Base-by-base conservation (phyloP, 2,888 invertebrate species). In the Yponomeuta malinellus region DNA sequence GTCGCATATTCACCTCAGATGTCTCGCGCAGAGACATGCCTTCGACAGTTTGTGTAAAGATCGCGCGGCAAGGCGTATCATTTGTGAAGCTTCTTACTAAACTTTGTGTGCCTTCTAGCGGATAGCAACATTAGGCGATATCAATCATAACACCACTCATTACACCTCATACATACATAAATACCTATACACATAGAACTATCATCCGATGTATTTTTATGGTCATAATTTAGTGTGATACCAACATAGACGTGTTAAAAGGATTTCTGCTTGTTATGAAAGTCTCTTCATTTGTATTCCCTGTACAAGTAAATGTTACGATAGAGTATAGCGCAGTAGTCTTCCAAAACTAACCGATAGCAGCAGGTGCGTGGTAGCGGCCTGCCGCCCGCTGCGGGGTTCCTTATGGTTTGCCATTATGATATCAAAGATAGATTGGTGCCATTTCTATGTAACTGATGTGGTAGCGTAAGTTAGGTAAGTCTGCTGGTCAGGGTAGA, bases 391-490 rank as follows among this genome's bases (percentile, higher is more conserved):
- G 43, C 48, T 37, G 70, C 59, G 84, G 89, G 90, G 88, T 88
- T 89, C 89, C 90, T 86, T 90, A 88, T 88, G 90, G 90, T 87
- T 91, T 92, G 91, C 92, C 91, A 92, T 92, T 91, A 85, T 88
- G 85, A 91, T 92, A 92, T 92, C 92, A 92, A 92, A 92, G 92
- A 92, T 91, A 91, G 91, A 89, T 91, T 89, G 92, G 92, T 92
- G 92, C 92, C 92, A 92, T 92, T 90, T 90, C 89, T 89, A 84
- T 89, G 85, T 91, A 88, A 85, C 89, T 84, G 90, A 90, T 82
- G 89, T 82, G 90, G 88, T 90, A 90, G 90, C 75, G 87, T 92
- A 90, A 89, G 91, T 88, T 86, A 91, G 89, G 87, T 91, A 90
- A 88, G 91, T 89, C 88, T 87, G 89, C 89, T 83, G 91, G 91